Evolutionary conservation across 1,140 invertebrate species (phyloP).

Genomic region (Bombus sylvicola): DNA sequence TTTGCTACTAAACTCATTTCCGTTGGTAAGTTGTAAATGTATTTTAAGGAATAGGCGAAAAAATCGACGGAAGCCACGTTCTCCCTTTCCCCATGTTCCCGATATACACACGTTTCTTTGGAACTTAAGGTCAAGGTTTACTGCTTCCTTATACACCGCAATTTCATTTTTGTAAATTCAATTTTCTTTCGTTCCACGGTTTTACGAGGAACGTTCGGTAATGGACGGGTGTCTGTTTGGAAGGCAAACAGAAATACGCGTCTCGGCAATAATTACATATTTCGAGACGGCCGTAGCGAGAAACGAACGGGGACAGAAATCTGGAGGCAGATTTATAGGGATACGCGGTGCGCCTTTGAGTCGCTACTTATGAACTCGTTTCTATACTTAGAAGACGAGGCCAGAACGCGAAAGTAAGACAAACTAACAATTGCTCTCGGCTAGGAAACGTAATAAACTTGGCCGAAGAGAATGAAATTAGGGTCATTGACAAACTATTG

Average conservation of each 20-base stretch:
- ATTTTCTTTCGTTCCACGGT: slow-evolving; percentile 20
- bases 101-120: too few relatives aligned
- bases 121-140: slow-evolving; percentile 41
- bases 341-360: slow-evolving; percentile 9
- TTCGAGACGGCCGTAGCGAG: neutral
- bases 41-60: slow-evolving; percentile 33
- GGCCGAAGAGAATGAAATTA: neutral
- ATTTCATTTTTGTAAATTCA: slow-evolving; percentile 19
- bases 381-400: slow-evolving; percentile 63
- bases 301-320: slow-evolving; percentile 38
- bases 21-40: neutral
- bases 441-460: neutral
- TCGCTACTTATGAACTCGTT: slow-evolving; percentile 61
- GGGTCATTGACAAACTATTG: neutral
- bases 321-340: slow-evolving; percentile 31
- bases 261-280: slow-evolving; percentile 15
- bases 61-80: neutral
- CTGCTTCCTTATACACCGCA: neutral
- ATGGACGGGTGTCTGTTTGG: neutral
- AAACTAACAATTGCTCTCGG: slow-evolving; percentile 14
- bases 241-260: neutral
- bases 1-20: neutral
- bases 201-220: slow-evolving; percentile 34
- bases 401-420: slow-evolving; percentile 11
- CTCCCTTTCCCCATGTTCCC: neutral